Conservation (phyloP, 2,888 invertebrate species). For the Caenorhabditis afra region DNA sequence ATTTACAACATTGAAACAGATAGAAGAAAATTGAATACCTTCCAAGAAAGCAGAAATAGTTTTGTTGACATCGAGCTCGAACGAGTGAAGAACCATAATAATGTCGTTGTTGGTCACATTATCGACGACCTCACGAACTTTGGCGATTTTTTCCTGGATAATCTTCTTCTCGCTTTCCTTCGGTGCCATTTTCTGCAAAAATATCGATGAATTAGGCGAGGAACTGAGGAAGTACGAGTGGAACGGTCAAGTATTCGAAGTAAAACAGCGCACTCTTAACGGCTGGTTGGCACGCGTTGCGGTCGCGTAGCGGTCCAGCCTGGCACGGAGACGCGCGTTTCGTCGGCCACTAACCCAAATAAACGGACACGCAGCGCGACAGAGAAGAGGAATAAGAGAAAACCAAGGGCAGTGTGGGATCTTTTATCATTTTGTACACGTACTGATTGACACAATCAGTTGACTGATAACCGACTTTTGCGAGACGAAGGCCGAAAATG, state of each 20-base stretch:
- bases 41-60: conserved; percentile 82
- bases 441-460: conserved; percentile 42
- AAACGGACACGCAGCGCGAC: conserved; percentile 8
- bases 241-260: conserved; percentile 34
- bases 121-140: conserved; percentile 81
- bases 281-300: conserved; percentile 61
- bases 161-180: conserved; percentile 74
- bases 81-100: conserved; percentile 82
- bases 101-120: conserved; percentile 81
- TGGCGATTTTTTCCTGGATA: conserved; percentile 76
- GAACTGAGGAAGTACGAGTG: conserved; percentile 13
- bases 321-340: conserved; percentile 47
- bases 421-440: conserved; percentile 47
- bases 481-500: conserved; percentile 17
- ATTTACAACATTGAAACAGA: not conserved
- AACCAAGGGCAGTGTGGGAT: conserved; percentile 11
- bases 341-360: conserved; percentile 41
- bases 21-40: conserved; percentile 78
- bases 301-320: conserved; percentile 55
- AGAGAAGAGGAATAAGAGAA: too few relatives aligned
- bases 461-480: conserved; percentile 19
- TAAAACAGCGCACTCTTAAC: conserved; percentile 24
- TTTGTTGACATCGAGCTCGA: conserved; percentile 82
- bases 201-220: not conserved
- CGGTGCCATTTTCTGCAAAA: conserved; percentile 66